Conservation (phyloP, 2,888 invertebrate genomes). For the Cheilosia variabilis region DNA sequence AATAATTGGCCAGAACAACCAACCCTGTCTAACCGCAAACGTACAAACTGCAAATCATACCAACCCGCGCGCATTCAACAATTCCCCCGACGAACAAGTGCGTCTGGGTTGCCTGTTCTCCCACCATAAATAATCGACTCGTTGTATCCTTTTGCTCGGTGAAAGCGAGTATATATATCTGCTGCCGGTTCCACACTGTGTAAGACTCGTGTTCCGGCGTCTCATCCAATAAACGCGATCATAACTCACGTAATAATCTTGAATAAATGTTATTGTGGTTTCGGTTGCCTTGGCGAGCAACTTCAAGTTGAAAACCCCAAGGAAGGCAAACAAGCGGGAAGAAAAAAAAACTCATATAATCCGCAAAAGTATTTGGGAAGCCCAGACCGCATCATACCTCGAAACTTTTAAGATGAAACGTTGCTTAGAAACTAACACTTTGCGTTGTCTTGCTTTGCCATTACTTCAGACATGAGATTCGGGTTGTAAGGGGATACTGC, state of each 20-base stretch:
- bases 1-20: constrained; percentile 44
- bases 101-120: constrained; percentile 70
- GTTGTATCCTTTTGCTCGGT: constrained; percentile 44
- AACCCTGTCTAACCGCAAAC: constrained; percentile 10
- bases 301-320: constrained; percentile 41
- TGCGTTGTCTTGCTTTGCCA: constrained; percentile 16
- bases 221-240: constrained; percentile 76
- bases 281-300: constrained; percentile 63
- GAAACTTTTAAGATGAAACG: constrained; percentile 38
- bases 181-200: background rate
- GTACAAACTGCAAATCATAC: constrained; percentile 29
- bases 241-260: constrained; percentile 77
- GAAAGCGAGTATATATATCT: constrained; percentile 11
- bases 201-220: constrained; percentile 60
- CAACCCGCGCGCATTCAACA: constrained; percentile 33
- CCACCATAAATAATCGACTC: constrained; percentile 67
- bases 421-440: constrained; percentile 74
- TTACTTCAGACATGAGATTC: constrained; percentile 59
- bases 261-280: constrained; percentile 74
- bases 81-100: constrained; percentile 56
- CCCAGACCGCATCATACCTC: constrained; percentile 57
- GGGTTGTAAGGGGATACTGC: constrained; percentile 48
- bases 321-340: background rate
- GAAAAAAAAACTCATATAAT: constrained; percentile 47
- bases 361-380: constrained; percentile 66